These are phyloP conservation scores for Trachymyrmex cornetzi DNA, from an alignment of 1,140 invertebrate genomes.

Conservation along the genomic window DNA sequence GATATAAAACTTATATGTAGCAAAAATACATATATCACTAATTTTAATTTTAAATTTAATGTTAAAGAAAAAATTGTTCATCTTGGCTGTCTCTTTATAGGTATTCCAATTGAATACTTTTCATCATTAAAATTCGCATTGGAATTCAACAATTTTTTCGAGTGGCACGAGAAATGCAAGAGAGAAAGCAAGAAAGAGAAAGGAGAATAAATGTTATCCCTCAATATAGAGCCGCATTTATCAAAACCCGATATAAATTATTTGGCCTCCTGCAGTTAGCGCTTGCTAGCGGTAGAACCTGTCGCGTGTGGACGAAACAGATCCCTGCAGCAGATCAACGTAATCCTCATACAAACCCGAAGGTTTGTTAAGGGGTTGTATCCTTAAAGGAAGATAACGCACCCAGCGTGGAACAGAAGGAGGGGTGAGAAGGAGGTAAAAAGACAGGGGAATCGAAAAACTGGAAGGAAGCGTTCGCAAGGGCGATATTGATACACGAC, in stretches of 20 bases:
- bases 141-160: not conserved
- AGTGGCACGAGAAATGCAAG: not conserved
- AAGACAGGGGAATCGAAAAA: conserved; percentile 43
- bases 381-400: conserved; percentile 30
- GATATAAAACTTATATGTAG: not conserved
- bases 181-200: not conserved
- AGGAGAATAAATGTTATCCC: conserved; percentile 25
- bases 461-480: conserved; percentile 69
- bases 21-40: not conserved
- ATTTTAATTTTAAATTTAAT: not conserved
- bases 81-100: not conserved
- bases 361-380: conserved; percentile 72
- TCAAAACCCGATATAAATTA: conserved; percentile 57
- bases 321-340: conserved; percentile 69
- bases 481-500: conserved; percentile 80
- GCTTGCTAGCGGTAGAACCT: conserved; percentile 60
- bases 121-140: not conserved
- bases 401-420: not conserved
- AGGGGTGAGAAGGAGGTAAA: not conserved
- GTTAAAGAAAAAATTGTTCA: not conserved
- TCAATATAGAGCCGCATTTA: conserved; percentile 24
- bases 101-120: not conserved
- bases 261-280: conserved; percentile 42
- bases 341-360: conserved; percentile 73
- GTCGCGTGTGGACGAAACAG: conserved; percentile 70